phyloP scores from a whole-genome alignment of 2,888 invertebrate genomes.

The Rhopalosiphum nymphaeae region DNA sequence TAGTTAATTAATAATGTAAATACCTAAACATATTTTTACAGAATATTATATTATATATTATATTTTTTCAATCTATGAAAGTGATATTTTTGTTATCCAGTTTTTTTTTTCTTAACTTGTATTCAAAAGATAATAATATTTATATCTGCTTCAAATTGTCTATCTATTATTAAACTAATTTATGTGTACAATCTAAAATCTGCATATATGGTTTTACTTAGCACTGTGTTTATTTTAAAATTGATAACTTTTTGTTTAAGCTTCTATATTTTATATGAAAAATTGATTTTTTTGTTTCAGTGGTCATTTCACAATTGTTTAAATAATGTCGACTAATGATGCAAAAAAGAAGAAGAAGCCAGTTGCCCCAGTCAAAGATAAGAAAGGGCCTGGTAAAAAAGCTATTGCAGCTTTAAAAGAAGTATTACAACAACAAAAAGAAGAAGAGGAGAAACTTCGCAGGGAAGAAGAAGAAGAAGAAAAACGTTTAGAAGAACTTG shows the following conservation, averaged over 20 bases:
- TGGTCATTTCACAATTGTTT: slow-evolving; percentile 13
- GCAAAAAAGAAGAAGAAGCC: slow-evolving; percentile 58
- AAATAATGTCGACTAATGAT: slow-evolving; percentile 53
- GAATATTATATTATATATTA: background rate
- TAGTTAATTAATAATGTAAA: background rate
- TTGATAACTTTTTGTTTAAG: background rate
- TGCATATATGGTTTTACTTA: background rate
- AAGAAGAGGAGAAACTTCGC: slow-evolving; percentile 85
- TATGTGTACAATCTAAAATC: background rate
- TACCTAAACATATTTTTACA: background rate
- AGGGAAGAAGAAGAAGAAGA: slow-evolving; percentile 86
- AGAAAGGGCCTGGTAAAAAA: slow-evolving; percentile 80
- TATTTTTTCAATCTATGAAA: background rate
- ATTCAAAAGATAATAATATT: background rate
- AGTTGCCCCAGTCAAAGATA: slow-evolving; percentile 66
- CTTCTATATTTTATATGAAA: background rate
- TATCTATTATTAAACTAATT: background rate
- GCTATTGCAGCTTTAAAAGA: slow-evolving; percentile 93
- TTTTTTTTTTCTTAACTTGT: too few relatives aligned
- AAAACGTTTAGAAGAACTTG: slow-evolving; percentile 80
- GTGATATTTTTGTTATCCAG: too few relatives aligned
- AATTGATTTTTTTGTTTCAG: slow-evolving; percentile 34
- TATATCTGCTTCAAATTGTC: background rate
- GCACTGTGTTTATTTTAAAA: background rate
- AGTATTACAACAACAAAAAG: slow-evolving; percentile 86